phyloP scores from a whole-genome alignment of 2,797 vertebrate genomes.

The Onychomys torridus region DNA sequence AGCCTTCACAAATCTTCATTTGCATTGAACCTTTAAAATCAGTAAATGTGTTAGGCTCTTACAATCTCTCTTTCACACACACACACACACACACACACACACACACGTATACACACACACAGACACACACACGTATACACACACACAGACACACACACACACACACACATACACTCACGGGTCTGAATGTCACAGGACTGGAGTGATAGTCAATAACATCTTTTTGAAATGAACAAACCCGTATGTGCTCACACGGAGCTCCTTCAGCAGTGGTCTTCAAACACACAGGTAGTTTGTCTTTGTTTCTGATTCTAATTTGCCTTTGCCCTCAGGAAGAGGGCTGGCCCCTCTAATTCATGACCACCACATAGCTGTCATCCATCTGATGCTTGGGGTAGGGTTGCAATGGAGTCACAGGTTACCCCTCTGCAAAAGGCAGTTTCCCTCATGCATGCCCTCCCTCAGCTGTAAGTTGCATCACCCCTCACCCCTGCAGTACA shows the following conservation, averaged over 20 bases:
- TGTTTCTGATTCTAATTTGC: conserved; percentile 12
- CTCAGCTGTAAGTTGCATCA: neutral
- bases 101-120: too few relatives aligned
- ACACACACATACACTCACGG: too few relatives aligned
- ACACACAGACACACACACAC: too few relatives aligned
- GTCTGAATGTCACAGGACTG: neutral
- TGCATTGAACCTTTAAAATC: neutral
- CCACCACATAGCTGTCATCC: neutral
- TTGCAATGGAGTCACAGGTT: neutral
- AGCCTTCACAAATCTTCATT: neutral
- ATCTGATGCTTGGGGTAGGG: neutral
- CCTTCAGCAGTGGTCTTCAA: neutral
- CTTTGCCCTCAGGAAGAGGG: neutral
- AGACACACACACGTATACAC: too few relatives aligned
- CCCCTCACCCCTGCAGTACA: neutral
- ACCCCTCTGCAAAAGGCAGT: neutral
- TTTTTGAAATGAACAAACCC: neutral
- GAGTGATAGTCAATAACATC: neutral
- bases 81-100: too few relatives aligned
- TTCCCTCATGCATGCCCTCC: neutral
- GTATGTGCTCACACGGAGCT: neutral
- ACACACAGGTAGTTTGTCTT: neutral
- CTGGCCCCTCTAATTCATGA: neutral
- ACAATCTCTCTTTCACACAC: too few relatives aligned
- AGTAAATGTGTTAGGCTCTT: neutral